Conservation (phyloP, 2,888 invertebrate genomes). For the Eubasilissa splendida region DNA sequence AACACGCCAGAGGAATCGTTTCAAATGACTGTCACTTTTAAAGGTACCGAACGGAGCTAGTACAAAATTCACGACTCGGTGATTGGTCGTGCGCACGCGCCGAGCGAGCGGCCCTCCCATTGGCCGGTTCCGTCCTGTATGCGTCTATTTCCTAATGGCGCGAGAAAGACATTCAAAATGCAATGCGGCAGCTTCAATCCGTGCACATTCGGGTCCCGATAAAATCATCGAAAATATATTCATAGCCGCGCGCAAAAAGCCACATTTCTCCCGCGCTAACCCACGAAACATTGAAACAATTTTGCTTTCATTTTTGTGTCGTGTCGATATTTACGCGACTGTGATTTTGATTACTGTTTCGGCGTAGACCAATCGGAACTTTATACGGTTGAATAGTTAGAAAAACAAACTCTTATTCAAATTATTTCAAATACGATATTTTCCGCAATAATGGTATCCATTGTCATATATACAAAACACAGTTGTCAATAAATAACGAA, state of each 20-base stretch:
- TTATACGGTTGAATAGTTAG: too few relatives aligned
- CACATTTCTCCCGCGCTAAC: too few relatives aligned
- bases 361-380: too few relatives aligned
- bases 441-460: too few relatives aligned
- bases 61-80: constrained; percentile 43
- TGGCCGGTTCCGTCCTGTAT: constrained; percentile 43
- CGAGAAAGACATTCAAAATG: constrained; percentile 8
- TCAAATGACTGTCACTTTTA: constrained; percentile 31
- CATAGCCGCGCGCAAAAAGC: background rate
- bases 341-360: too few relatives aligned
- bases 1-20: background rate
- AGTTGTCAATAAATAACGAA: too few relatives aligned
- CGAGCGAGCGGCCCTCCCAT: constrained; percentile 4
- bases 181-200: background rate
- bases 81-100: constrained; percentile 37
- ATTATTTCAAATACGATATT: too few relatives aligned
- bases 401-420: too few relatives aligned
- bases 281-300: too few relatives aligned
- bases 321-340: too few relatives aligned
- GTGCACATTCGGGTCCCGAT: background rate
- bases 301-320: too few relatives aligned
- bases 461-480: too few relatives aligned
- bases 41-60: constrained; percentile 37
- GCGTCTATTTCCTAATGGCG: constrained; percentile 47
- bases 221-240: background rate